Evolutionary conservation across 2,113 vertebrate genomes (phyloP).

Genomic region (Dipodomys merriami): DNA sequence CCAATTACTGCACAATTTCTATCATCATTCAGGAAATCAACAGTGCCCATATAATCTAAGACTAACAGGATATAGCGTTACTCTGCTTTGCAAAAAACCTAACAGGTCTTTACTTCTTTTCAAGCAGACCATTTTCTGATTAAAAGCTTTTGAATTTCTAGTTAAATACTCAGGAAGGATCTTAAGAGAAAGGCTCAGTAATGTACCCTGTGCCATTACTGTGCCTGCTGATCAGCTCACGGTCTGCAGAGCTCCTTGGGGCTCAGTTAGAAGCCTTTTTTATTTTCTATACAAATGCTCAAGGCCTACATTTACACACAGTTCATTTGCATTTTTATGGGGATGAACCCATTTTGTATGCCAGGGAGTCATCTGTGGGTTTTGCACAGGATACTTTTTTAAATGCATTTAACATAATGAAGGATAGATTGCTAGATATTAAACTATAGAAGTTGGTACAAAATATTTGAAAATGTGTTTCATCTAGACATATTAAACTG

Average conservation of each 20-base stretch:
- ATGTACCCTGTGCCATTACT: not conserved
- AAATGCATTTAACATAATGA: conserved; percentile 82
- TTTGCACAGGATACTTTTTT: conserved; percentile 73
- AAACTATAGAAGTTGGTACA: conserved; percentile 73
- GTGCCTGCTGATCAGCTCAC: conserved; percentile 58
- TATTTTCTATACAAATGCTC: conserved; percentile 78
- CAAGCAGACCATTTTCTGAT: conserved; percentile 62
- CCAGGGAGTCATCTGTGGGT: conserved; percentile 72
- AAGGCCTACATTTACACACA: conserved; percentile 74
- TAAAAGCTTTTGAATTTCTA: conserved; percentile 69
- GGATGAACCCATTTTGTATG: conserved; percentile 77
- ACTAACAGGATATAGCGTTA: not conserved
- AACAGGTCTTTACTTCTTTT: conserved; percentile 63
- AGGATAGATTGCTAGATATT: conserved; percentile 79
- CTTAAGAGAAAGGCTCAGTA: conserved; percentile 64
- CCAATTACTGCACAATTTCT: conserved; percentile 63
- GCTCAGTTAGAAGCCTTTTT: conserved; percentile 76
- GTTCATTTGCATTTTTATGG: conserved; percentile 85
- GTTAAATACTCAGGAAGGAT: conserved; percentile 62
- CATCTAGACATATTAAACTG: conserved; percentile 68
- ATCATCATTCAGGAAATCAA: conserved; percentile 53
- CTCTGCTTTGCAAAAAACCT: conserved; percentile 9
- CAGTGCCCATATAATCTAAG: conserved; percentile 35
- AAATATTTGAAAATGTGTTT: conserved; percentile 78
- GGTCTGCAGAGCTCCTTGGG: conserved; percentile 68